A percentile compares a stretch with the other conserved stretches of the same genome.
Conservation (phyloP, 1,140 invertebrate species). For the Apocrypta bakeri region DNA sequence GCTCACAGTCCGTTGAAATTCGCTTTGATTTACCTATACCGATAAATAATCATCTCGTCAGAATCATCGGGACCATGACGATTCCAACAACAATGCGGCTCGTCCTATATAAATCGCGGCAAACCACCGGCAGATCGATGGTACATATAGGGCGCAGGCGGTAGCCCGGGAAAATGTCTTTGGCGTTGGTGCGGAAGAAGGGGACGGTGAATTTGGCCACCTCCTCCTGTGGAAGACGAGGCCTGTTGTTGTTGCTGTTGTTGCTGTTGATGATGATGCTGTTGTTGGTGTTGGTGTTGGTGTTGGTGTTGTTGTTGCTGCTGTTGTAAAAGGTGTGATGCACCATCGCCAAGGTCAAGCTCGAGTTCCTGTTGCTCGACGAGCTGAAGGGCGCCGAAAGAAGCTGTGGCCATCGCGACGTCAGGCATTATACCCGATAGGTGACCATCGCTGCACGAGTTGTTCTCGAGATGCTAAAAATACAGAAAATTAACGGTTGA, state of each 20-base stretch:
- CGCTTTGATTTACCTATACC: background rate
- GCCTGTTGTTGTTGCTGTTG: slow-evolving; percentile 28
- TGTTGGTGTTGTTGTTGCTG: slow-evolving; percentile 42
- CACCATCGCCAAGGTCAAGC: slow-evolving; percentile 86
- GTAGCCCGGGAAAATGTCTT: slow-evolving; percentile 67
- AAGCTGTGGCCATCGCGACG: slow-evolving; percentile 90
- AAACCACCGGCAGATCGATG: slow-evolving; percentile 68
- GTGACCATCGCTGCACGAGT: slow-evolving; percentile 80
- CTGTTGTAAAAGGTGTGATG: slow-evolving; percentile 75
- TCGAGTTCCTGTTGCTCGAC: slow-evolving; percentile 80
- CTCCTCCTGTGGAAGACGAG: slow-evolving; percentile 58
- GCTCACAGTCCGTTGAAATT: background rate
- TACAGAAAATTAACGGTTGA: background rate
- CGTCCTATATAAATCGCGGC: slow-evolving; percentile 69
- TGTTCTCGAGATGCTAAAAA: slow-evolving; percentile 74
- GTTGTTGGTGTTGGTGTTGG: slow-evolving; percentile 24
- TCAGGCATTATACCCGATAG: slow-evolving; percentile 90
- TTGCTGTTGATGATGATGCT: slow-evolving; percentile 37
- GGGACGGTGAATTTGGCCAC: slow-evolving; percentile 62
- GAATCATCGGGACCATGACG: background rate
- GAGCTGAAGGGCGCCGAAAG: slow-evolving; percentile 81
- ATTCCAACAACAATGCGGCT: background rate
- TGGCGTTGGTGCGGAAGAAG: slow-evolving; percentile 67
- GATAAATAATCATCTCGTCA: background rate
- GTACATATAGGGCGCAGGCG: slow-evolving; percentile 68